Base-by-base conservation (phyloP, 2,888 invertebrate species). In the Balanococcus diminutus region DNA sequence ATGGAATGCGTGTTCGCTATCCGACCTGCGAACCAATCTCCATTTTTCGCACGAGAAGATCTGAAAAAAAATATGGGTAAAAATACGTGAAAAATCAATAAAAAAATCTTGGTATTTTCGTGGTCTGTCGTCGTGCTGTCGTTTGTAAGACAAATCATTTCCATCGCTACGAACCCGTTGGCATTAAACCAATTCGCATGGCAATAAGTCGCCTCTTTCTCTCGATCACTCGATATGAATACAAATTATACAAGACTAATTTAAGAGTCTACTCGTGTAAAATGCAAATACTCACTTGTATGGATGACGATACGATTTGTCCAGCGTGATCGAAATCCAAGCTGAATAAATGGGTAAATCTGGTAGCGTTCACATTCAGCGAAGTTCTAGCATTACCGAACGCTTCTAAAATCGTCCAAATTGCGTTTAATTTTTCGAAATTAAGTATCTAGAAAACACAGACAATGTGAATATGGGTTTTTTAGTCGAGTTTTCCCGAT, bases 281-380 rank as follows among this genome's bases (percentile, higher is more conserved):
- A 81, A 39, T 39, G 81, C 84, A 82, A 51, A 86, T 87, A 86
- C 86, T 89, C 89, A 93, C 95, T 92, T 98, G 98, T 39, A 98
- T 92, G 0, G 96, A 96, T 0, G 96, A 96, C 0, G 97, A 96
- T 2, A 95, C 95, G 86, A 98, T 93, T 88, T 95, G 94, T 32
- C 98, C 98, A 79, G 95, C 95, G 89, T 97, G 96, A 91, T 98
- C 98, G 90, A 98, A 98, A 90, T 98, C 98, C 88, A 99, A 90
- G 86, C 96, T 96, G 88, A 97, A 94, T n/a, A 98, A 92, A 88
- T 97, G 96, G 1, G 97, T 96, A 90, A 95, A 96, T 84, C 97
- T 93, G 0, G 97, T 96, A 14, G 98, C 96, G 91, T 96, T 96
- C 8, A 93, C 91, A 90, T 98, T 98, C 89, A 96, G 93, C 72